phyloP scores from a whole-genome alignment of 2,113 vertebrate genomes.

The Cryptotis parvus region DNA sequence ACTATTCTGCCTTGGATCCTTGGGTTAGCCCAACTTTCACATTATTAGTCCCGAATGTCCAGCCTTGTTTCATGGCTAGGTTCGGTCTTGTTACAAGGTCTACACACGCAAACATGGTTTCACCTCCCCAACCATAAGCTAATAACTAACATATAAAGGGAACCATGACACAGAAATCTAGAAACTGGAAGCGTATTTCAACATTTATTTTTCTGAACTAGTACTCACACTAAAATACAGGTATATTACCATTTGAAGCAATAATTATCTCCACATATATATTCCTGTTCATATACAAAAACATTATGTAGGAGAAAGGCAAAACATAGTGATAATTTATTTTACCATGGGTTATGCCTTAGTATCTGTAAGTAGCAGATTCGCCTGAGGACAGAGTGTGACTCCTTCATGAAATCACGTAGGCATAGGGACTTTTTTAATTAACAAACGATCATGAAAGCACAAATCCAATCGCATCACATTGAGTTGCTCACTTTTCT shows the following conservation, averaged over 20 bases:
- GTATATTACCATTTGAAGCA: conserved; percentile 23
- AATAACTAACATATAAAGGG: background rate
- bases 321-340: background rate
- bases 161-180: background rate
- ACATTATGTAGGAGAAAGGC: background rate
- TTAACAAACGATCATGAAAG: conserved; percentile 35
- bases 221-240: background rate
- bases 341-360: conserved; percentile 2
- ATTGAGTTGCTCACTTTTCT: background rate
- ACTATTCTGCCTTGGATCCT: background rate
- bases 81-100: conserved; percentile 25
- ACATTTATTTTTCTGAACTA: no score
- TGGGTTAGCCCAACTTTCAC: background rate
- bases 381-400: conserved; percentile 15
- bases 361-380: background rate
- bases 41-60: background rate
- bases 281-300: conserved; percentile 31
- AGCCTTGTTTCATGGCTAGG: background rate
- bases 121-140: background rate
- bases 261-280: background rate
- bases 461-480: background rate
- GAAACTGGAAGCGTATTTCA: conserved; percentile 30
- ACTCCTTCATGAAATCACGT: conserved; percentile 22
- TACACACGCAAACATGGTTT: background rate
- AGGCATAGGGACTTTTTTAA: background rate